Evolutionary conservation across 2,113 vertebrate species (phyloP), one percentile per base, ranked within the genome.

Genomic region (Etheostoma spectabile): DNA sequence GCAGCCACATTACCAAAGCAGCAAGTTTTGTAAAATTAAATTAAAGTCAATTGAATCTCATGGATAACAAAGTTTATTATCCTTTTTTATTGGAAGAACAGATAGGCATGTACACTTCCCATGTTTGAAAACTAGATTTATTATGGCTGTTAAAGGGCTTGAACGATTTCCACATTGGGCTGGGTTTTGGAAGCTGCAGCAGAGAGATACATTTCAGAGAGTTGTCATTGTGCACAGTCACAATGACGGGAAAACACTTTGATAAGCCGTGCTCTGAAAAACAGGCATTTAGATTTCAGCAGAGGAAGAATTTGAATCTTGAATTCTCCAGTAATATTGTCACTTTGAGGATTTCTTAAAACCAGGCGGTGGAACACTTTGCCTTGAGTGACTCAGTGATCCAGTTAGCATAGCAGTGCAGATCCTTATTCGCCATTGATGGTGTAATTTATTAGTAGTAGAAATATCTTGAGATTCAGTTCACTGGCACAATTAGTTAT

Each of bases 321-420:
- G 49, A 83, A 74, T 53, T 83, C 13, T 72, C 66, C 21, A 69
- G 64, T 52, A 59, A 66, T 62, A 55, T 35, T 45, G 53, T 52
- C 35, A 52, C 42, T 63, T 59, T 69, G 72, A 76, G 33, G 38
- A 74, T 86, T 67, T 72, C 51, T 64, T 65, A 22, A 69, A 83
- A 78, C 21, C 52, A 81, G 62, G 76, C 5, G 7, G 48, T 75
- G 74, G 79, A 81, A 82, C 48, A 42, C 30, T 72, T 80, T 57
- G 66, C 86, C 73, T 60, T 24, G 8, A 84, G 48, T 73, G 69
- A 57, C 61, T 87, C 80, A 27, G 38, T 84, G 65, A 90, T 84
- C 56, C 57, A 52, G 67, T 86, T 61, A 55, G 61, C 33, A 60
- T 61, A 84, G 53, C 75, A 59, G 67, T 35, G 15, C 24, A 55